Base-by-base conservation (phyloP, 2,888 invertebrate genomes). In the Mythimna lalbum region DNA sequence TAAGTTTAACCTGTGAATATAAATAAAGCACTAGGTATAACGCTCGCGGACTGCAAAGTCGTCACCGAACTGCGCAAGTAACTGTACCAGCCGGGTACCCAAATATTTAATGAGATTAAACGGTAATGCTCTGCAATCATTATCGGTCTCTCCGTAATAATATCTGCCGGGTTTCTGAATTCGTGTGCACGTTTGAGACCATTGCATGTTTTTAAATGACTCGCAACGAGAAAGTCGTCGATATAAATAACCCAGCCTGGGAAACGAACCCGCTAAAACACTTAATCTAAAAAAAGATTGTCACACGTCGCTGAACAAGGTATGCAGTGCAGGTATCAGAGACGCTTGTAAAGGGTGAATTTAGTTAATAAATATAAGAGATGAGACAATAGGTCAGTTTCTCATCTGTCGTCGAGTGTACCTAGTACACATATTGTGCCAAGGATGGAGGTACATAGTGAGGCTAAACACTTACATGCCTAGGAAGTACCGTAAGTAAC, bases 401-500 rank as follows among this genome's bases (percentile, higher is more conserved):
- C 68, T 73, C 75, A 80, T 78, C 62, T 73, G 71, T 62, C 70
- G 69, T 76, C 61, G 57, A 76, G 74, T 72, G 65, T 74, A 75
- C 72, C 78, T 71, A 76, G 82, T 76, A 76, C 84, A 84, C 82
- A 86, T 86, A 84, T 84, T 85, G 83, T 81, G 67, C 68, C 77
- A 83, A 84, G 84, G 88, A 89, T 88, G 87, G 87, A 89, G 86
- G 90, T 92, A 89, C 87, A 88, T 88, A 90, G 87, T 88, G 82
- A 87, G 82, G 83, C 86, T 89, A 88, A 81, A 76, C 84, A 84
- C 78, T 84, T 71, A 78, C 78, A 80, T 78, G 61, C 69, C 77
- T 78, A 50, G 87, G 87, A 91, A 91, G 92, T 93, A 93, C 93
- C 94, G 93, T 93, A 93, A 92, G 90, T 88, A 86, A 87, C 90